These are phyloP conservation scores for Drosophila parthenogenetica DNA, from an alignment of 2,888 invertebrate genomes.

Conservation along the genomic window DNA sequence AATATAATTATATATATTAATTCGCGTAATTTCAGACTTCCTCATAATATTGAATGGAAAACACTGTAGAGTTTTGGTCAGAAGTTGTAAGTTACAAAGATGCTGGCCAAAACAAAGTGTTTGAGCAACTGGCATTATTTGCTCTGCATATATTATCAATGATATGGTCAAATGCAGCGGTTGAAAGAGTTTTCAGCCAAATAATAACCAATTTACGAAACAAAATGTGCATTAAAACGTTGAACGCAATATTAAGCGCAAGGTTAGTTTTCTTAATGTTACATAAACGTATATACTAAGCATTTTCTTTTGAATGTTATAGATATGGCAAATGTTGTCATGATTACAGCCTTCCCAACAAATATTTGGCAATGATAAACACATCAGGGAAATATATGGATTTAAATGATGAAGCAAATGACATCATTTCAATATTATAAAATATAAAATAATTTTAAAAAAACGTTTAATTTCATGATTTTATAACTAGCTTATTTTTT, in stretches of 20 bases:
- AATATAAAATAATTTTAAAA: too few relatives aligned
- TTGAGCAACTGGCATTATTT: slow-evolving; percentile 4
- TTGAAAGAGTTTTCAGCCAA: slow-evolving; percentile 7
- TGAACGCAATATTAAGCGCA: slow-evolving; percentile 17
- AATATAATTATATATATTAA: not conserved
- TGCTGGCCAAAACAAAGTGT: not conserved
- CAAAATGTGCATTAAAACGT: slow-evolving; percentile 2
- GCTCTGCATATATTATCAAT: slow-evolving; percentile 2
- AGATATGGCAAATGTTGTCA: slow-evolving; percentile 30
- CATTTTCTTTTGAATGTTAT: slow-evolving; percentile 22
- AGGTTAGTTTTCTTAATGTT: slow-evolving; percentile 12
- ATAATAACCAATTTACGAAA: slow-evolving; percentile 10
- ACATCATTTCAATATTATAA: slow-evolving; percentile 17
- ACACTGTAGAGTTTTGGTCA: slow-evolving; percentile 7
- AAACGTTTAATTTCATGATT: too few relatives aligned
- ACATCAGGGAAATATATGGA: slow-evolving; percentile 15
- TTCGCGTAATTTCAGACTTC: slow-evolving; percentile 14
- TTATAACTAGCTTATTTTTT: too few relatives aligned
- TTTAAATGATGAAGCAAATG: slow-evolving; percentile 12
- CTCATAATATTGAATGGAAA: slow-evolving; percentile 7
- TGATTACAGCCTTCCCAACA: slow-evolving; percentile 7
- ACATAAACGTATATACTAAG: slow-evolving; percentile 6
- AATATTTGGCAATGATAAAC: slow-evolving; percentile 2
- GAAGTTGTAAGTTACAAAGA: not conserved
- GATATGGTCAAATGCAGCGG: slow-evolving; percentile 5